A percentile compares a stretch with the other conserved stretches of the same genome.
Evolutionary conservation across 2,888 invertebrate genomes (phyloP).

Genomic region (Sericinus montela): DNA sequence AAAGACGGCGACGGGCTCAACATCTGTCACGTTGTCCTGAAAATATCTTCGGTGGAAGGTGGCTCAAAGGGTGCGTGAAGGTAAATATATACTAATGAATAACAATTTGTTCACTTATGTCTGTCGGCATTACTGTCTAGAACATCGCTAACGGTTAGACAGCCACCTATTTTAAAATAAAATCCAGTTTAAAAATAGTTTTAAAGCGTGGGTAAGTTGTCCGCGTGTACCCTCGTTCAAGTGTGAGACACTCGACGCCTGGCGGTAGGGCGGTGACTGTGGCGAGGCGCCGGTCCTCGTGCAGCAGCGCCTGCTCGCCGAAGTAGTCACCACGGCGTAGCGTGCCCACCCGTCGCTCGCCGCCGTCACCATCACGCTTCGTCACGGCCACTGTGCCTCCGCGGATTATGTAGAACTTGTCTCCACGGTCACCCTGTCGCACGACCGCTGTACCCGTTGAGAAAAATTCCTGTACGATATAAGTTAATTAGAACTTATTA

Average conservation of each 20-base stretch:
- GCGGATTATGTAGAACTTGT: conserved; percentile 94
- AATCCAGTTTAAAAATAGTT: too few species aligned
- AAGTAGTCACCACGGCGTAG: conserved; percentile 90
- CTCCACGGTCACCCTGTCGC: conserved; percentile 91
- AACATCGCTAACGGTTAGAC: too few species aligned
- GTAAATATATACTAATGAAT: too few species aligned
- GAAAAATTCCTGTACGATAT: conserved; percentile 87
- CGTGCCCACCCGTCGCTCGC: conserved; percentile 83
- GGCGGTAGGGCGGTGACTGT: conserved; percentile 92
- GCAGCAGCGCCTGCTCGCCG: conserved; percentile 91
- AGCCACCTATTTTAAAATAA: too few species aligned
- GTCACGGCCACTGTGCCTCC: conserved; percentile 89
- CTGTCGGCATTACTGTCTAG: too few species aligned
- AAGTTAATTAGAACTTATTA: too few species aligned
- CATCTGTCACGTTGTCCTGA: too few species aligned
- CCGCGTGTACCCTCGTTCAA: conserved; percentile 85
- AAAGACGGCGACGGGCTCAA: too few species aligned
- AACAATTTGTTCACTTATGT: too few species aligned
- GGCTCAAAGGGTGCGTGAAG: too few species aligned
- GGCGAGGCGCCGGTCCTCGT: conserved; percentile 92
- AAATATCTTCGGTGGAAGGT: too few species aligned
- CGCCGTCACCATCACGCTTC: conserved; percentile 79
- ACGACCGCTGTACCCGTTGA: conserved; percentile 88
- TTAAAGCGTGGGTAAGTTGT: too few species aligned
- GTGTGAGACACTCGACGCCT: conserved; percentile 91